These are phyloP conservation scores for Paratilapia polleni DNA, from an alignment of 2,113 vertebrate species.

Conservation along the genomic window DNA sequence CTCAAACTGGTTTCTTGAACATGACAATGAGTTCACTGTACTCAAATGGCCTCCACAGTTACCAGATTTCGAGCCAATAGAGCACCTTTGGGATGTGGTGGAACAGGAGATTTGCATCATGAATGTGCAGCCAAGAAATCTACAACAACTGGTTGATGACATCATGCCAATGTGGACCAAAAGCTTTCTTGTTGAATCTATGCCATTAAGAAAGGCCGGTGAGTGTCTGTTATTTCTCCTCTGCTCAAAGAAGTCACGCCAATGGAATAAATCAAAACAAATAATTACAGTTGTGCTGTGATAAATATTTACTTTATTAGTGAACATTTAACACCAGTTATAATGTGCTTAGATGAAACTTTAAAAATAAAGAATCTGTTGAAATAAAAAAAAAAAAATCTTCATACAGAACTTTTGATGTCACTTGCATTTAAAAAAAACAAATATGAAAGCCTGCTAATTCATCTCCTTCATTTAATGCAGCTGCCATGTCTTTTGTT, in stretches of 20 bases:
- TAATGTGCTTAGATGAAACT: constrained; percentile 30
- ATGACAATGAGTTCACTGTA: neutral
- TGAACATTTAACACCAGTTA: constrained; percentile 29
- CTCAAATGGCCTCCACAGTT: neutral
- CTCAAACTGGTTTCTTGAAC: neutral
- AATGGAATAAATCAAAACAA: neutral
- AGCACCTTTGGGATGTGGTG: neutral
- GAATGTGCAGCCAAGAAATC: neutral
- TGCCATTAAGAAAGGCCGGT: neutral
- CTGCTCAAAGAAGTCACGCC: neutral
- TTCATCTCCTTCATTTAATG: constrained; percentile 22
- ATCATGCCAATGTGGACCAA: neutral
- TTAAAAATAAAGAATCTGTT: constrained; percentile 42
- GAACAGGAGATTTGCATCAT: neutral
- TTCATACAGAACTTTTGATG: neutral
- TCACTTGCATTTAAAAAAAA: neutral
- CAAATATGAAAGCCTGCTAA: neutral
- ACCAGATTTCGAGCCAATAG: neutral
- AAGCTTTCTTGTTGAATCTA: neutral
- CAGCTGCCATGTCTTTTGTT: constrained; percentile 15
- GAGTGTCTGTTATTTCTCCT: neutral
- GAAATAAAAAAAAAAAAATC: constrained; percentile 29
- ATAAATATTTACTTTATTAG: constrained; percentile 61
- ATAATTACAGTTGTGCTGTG: neutral
- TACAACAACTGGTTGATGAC: neutral